phyloP scores from a whole-genome alignment of 2,113 vertebrate genomes.

The Peromyscus polionotus region DNA sequence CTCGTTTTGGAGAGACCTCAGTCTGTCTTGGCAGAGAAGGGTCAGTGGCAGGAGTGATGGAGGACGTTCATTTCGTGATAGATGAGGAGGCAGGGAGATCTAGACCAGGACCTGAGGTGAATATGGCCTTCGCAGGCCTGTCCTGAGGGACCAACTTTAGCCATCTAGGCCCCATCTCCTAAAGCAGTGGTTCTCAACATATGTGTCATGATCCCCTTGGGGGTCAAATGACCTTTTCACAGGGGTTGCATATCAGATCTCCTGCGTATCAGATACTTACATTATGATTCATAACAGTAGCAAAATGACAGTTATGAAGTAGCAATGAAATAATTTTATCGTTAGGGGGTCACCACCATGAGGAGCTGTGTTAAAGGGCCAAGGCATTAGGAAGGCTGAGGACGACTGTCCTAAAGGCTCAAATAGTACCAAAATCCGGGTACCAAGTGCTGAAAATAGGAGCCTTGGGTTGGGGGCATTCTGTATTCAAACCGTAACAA shows the following conservation, averaged over 20 bases:
- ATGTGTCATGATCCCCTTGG: not conserved
- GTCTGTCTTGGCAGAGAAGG: not conserved
- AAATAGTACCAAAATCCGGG: not conserved
- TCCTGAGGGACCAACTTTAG: not conserved
- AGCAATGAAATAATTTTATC: not conserved
- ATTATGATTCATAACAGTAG: not conserved
- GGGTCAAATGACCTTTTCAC: not conserved
- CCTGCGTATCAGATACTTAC: not conserved
- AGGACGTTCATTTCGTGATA: not conserved
- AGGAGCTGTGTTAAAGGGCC: not conserved
- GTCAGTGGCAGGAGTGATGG: too few species aligned
- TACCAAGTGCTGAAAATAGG: not conserved
- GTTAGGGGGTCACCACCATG: not conserved
- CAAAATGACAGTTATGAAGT: not conserved
- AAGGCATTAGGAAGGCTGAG: not conserved
- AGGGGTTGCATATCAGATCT: not conserved
- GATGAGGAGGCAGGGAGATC: not conserved
- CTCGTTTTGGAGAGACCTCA: not conserved
- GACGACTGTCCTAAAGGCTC: not conserved
- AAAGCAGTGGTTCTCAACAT: not conserved
- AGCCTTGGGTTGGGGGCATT: not conserved
- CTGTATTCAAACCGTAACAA: not conserved
- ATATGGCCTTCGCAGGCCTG: not conserved
- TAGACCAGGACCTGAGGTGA: not conserved
- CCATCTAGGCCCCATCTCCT: not conserved